A percentile compares a stretch with the other conserved stretches of the same genome.
Evolutionary conservation across 30 jellyfish, hydroid and myxozoan genomes (phyloP).

Genomic region (Morbakka virulenta): DNA sequence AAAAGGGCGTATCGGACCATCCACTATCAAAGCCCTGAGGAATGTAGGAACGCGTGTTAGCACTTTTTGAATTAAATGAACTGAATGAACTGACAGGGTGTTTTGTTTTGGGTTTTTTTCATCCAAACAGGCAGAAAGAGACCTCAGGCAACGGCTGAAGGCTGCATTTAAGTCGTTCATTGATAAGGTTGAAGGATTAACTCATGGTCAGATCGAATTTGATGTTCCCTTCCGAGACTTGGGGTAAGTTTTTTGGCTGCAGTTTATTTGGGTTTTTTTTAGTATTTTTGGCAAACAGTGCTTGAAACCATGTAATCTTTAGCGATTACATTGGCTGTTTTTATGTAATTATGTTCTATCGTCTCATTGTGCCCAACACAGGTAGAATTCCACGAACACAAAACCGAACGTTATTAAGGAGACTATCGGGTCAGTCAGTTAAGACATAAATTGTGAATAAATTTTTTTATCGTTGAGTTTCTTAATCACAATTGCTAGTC

Average conservation of each 20-base stretch:
- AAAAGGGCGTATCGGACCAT: too few relatives aligned
- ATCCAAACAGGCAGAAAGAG: slow-evolving; percentile 99
- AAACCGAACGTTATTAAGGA: too few relatives aligned
- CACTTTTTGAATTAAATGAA: too few relatives aligned
- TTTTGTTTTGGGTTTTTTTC: too few relatives aligned
- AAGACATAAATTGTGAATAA: too few relatives aligned
- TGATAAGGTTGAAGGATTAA: slow-evolving; percentile 93
- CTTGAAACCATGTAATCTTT: neutral
- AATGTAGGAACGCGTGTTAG: too few relatives aligned
- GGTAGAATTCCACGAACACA: too few relatives aligned
- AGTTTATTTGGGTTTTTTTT: neutral
- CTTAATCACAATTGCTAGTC: too few relatives aligned
- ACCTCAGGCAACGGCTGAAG: slow-evolving; percentile 77
- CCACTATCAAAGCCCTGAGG: too few relatives aligned
- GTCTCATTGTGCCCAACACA: neutral
- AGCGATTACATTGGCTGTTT: neutral
- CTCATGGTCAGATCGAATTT: slow-evolving; percentile 96
- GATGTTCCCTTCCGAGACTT: slow-evolving; percentile 98
- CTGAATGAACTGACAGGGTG: too few relatives aligned
- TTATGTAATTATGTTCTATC: neutral
- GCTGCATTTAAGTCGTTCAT: slow-evolving; percentile 91
- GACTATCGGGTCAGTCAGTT: too few relatives aligned
- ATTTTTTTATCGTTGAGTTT: too few relatives aligned
- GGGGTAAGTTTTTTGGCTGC: slow-evolving; percentile 57
- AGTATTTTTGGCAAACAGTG: neutral